phyloP scores from a whole-genome alignment of 1,140 invertebrate genomes.

The Drosophila pallidifrons region DNA sequence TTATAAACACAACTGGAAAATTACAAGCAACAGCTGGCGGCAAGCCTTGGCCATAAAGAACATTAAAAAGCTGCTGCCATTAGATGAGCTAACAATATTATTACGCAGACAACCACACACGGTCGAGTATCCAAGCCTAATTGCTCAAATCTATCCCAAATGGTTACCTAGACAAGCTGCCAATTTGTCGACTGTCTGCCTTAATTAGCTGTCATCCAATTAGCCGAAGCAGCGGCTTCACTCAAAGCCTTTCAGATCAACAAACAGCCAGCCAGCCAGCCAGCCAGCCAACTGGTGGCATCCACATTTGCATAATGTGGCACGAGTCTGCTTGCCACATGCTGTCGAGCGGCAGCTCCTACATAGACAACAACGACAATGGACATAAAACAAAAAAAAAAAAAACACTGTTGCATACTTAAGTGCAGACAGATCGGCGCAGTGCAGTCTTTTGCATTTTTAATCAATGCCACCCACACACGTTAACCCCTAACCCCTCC shows the following conservation, averaged over 20 bases:
- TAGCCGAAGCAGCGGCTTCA: conserved; percentile 46
- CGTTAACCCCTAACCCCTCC: not conserved
- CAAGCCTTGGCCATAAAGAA: conserved; percentile 23
- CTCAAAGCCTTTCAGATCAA: conserved; percentile 30
- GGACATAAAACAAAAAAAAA: not conserved
- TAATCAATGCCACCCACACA: conserved; percentile 54
- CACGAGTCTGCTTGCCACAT: conserved; percentile 16
- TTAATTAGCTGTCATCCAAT: conserved; percentile 71
- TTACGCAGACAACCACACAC: conserved; percentile 7
- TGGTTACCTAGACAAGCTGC: conserved; percentile 64
- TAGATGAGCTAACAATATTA: conserved; percentile 20
- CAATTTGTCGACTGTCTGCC: conserved; percentile 62
- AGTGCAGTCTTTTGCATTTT: conserved; percentile 73
- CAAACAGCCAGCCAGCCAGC: not conserved
- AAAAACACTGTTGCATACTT: conserved; percentile 29
- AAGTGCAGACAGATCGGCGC: conserved; percentile 38
- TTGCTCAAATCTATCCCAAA: conserved; percentile 78
- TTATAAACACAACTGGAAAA: conserved; percentile 52
- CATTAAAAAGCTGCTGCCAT: conserved; percentile 30
- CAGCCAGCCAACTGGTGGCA: conserved; percentile 16
- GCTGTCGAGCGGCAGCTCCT: not conserved
- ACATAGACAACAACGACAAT: not conserved
- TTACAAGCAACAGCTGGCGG: conserved; percentile 30
- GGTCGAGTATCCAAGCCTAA: conserved; percentile 47
- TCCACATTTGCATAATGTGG: conserved; percentile 62